A percentile compares a stretch with the other conserved stretches of the same genome.
These are phyloP conservation scores for Pteruthius melanotis DNA, from an alignment of 2,113 vertebrate species.

Conservation along the genomic window DNA sequence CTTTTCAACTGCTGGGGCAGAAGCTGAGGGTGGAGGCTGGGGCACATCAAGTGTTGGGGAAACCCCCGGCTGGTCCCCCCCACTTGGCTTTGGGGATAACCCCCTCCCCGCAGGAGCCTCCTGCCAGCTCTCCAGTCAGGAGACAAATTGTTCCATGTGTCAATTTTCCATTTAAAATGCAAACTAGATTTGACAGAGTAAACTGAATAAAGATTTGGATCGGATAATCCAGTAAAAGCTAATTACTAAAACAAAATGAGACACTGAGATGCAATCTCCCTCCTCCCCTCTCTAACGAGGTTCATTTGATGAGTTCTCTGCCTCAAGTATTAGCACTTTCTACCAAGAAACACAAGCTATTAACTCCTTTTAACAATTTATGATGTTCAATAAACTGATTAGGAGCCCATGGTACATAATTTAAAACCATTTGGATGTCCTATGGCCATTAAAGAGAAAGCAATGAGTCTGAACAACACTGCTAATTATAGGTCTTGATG, in stretches of 20 bases:
- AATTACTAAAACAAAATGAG: constrained; percentile 81
- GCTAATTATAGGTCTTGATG: constrained; percentile 86
- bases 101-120: background rate
- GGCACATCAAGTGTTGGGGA: background rate
- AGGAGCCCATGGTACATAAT: constrained; percentile 71
- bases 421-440: constrained; percentile 75
- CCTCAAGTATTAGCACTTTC: constrained; percentile 67
- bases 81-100: fast-evolving
- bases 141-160: constrained; percentile 78
- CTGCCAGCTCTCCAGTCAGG: constrained; percentile 54
- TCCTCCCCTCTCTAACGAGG: constrained; percentile 57
- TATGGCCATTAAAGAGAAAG: constrained; percentile 75
- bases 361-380: constrained; percentile 85
- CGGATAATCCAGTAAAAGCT: constrained; percentile 84
- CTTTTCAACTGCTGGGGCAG: background rate
- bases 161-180: constrained; percentile 86
- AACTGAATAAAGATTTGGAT: constrained; percentile 78
- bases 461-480: constrained; percentile 76
- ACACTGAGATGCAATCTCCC: constrained; percentile 56
- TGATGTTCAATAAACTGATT: constrained; percentile 84
- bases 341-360: constrained; percentile 72
- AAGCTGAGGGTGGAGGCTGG: background rate
- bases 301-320: constrained; percentile 69
- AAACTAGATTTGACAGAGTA: constrained; percentile 84
- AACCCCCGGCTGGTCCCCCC: fast-evolving